These are phyloP conservation scores for Philopotamus ludificatus DNA, from an alignment of 1,140 invertebrate genomes.

Conservation along the genomic window DNA sequence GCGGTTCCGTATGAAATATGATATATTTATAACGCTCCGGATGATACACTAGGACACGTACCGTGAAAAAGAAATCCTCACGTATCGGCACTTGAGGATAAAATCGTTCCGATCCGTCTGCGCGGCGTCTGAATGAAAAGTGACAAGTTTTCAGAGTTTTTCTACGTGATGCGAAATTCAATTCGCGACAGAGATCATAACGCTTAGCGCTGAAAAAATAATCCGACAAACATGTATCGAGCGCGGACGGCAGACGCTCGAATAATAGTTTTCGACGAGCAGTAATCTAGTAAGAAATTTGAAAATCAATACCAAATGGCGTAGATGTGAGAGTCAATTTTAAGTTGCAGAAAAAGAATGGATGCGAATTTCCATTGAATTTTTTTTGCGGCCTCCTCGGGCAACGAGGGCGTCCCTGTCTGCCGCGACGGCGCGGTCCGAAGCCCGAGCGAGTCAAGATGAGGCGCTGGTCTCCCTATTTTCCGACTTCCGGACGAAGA, in stretches of 20 bases:
- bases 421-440: background rate
- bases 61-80: background rate
- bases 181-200: too few species aligned
- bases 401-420: slow-evolving; percentile 16
- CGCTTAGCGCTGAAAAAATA: background rate
- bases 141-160: slow-evolving; percentile 4
- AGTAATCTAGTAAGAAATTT: slow-evolving; percentile 32
- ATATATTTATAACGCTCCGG: too few species aligned
- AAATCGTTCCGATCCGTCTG: background rate
- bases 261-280: background rate
- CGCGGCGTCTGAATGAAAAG: slow-evolving; percentile 14
- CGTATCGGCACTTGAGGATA: slow-evolving; percentile 1
- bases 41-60: too few species aligned
- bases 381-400: slow-evolving; percentile 24
- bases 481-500: slow-evolving; percentile 39
- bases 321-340: slow-evolving; percentile 35
- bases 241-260: too few species aligned
- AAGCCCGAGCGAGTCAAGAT: background rate
- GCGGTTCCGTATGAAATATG: too few species aligned
- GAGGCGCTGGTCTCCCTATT: slow-evolving; percentile 20
- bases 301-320: slow-evolving; percentile 39
- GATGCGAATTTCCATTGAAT: slow-evolving; percentile 36
- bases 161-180: slow-evolving; percentile 10
- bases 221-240: too few species aligned
- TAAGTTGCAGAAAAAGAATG: slow-evolving; percentile 38